A percentile compares a stretch with the other conserved stretches of the same genome.
Conservation (phyloP, 37 sponge, comb jelly and placozoan species). For the Diacarnus erythraeanus region DNA sequence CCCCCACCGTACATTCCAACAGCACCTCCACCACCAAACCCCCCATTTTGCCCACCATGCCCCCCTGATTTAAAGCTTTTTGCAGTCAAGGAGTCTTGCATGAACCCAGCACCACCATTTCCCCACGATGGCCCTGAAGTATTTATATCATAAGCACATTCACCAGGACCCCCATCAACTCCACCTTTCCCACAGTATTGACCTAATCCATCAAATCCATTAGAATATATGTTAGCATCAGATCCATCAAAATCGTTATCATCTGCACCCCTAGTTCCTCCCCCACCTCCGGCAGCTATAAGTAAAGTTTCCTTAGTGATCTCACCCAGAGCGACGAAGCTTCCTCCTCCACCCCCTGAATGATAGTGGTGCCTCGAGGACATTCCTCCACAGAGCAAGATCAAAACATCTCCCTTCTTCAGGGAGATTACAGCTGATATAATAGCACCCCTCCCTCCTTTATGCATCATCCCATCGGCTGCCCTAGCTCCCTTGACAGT, state of each 20-base stretch:
- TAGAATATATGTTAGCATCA: conserved; percentile 63
- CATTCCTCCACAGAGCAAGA: conserved; percentile 65
- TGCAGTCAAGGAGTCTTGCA: conserved; percentile 52
- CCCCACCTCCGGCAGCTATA: conserved; percentile 79
- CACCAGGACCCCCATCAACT: conserved; percentile 48
- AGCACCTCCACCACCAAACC: conserved; percentile 80
- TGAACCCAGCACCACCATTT: conserved; percentile 73
- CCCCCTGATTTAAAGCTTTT: conserved; percentile 48
- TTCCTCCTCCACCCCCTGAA: conserved; percentile 76
- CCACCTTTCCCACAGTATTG: conserved; percentile 55
- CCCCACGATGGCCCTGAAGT: conserved; percentile 48
- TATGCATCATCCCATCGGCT: conserved; percentile 39
- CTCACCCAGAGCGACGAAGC: conserved; percentile 63
- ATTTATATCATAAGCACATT: conserved; percentile 39
- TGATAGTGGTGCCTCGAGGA: conserved; percentile 40
- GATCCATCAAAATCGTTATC: conserved; percentile 54
- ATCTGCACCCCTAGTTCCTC: conserved; percentile 66
- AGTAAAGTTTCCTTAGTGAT: conserved; percentile 52
- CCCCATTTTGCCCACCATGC: conserved; percentile 65
- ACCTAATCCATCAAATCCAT: conserved; percentile 46
- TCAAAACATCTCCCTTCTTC: conserved; percentile 53
- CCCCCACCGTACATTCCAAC: conserved; percentile 70
- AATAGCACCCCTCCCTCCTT: conserved; percentile 66
- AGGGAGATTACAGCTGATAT: conserved; percentile 58
- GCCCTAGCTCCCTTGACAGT: conserved; percentile 70